Evolutionary conservation across 2,888 invertebrate genomes (phyloP), one percentile per base, ranked within the genome.

Genomic region (Lepidocyrtoides sp.): DNA sequence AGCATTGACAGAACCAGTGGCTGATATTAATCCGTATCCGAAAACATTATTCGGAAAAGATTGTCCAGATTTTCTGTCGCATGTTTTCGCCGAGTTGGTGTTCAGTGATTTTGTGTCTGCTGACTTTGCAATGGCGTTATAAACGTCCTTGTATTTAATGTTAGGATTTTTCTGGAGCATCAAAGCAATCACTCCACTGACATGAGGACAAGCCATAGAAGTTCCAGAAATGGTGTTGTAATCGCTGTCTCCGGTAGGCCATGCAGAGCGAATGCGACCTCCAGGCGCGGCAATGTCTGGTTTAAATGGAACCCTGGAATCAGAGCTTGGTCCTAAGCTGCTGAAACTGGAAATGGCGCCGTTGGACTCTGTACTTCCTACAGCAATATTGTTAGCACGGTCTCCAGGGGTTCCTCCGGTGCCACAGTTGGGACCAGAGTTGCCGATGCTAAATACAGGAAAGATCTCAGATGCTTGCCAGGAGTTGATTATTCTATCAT

Each of bases 401-500:
- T 93, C 93, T 89, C 91, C 93, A n/a, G 93, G 93, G 17, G 85
- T 89, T 54, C 89, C 89, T 10, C 89, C 91, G 36, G 89, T 51
- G n/a, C 91, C 26, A 79, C 93, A 93, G 23, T 36, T 51, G 14
- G 91, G 91, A 14, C 93, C 93, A 10, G 89, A 57, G 81, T 93
- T 93, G 72, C 93, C 93, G 48, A 90, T 91, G 93, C 92, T 84
- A 54, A 14, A 2, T 14, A 66, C 2, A n/a, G 48, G 14, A 36
- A 36, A 32, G 26, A 60, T 10, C 8, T 8, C 32, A 54, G 1
- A 17, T 3, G 0, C 69, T 66, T 29, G 51, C 84, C 69, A 57
- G 89, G 89, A 82, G 89, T 32, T 57, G 91, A 89, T 26, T 14
- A 36, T 60, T 5, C 20, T 63, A 83, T 51, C 60, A 48, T 83